A percentile compares a stretch with the other conserved stretches of the same genome.
These are phyloP conservation scores for Spilogale gracilis DNA, from an alignment of 2,113 vertebrate genomes.

Conservation along the genomic window DNA sequence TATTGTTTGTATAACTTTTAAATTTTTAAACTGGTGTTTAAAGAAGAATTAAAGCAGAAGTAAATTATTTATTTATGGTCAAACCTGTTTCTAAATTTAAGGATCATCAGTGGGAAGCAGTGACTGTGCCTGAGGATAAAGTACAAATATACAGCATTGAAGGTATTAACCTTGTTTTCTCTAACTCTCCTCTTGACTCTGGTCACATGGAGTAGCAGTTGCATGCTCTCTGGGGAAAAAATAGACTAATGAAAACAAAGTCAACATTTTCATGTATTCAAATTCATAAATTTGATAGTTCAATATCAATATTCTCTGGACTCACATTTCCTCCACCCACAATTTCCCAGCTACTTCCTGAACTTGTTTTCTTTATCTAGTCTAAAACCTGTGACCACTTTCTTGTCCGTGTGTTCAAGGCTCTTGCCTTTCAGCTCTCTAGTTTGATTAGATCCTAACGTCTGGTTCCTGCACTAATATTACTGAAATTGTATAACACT, in stretches of 20 bases:
- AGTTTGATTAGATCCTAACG: neutral
- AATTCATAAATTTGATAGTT: neutral
- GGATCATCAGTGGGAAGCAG: slow-evolving; percentile 96
- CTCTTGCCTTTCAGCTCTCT: neutral
- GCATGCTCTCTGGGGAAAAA: neutral
- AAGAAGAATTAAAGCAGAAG: slow-evolving; percentile 14
- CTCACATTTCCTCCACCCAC: neutral
- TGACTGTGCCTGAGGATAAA: slow-evolving; percentile 92
- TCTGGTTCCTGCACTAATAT: neutral
- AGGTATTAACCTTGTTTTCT: slow-evolving; percentile 87
- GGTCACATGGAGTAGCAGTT: neutral
- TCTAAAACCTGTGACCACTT: neutral
- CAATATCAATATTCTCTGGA: neutral
- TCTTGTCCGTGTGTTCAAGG: neutral
- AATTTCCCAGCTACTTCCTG: neutral
- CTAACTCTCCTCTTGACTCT: neutral
- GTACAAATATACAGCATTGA: slow-evolving; percentile 91
- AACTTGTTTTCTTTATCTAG: neutral
- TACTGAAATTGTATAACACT: neutral
- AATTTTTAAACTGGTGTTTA: slow-evolving; percentile 27
- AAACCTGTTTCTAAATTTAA: slow-evolving; percentile 82
- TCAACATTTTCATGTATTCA: neutral
- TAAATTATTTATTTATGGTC: slow-evolving; percentile 35
- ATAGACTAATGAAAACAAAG: neutral
- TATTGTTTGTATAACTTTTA: neutral